Evolutionary conservation across 2,113 vertebrate genomes (phyloP), one percentile per base, ranked within the genome.

Genomic region (Turnix velox): DNA sequence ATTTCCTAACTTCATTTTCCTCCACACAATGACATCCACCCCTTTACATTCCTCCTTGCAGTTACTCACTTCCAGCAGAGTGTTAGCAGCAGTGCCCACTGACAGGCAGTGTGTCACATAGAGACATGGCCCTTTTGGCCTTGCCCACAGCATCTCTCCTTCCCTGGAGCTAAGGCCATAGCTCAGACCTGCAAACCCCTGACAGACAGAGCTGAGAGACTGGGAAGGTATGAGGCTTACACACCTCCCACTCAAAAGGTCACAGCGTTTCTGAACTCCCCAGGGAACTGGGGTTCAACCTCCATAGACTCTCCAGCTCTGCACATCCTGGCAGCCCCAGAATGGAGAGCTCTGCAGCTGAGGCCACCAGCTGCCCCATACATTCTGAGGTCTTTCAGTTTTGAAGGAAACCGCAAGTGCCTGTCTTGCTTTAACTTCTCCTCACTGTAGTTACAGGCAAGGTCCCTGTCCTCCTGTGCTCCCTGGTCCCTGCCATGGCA

Each of bases 241-340:
- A 40, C 0, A 0, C 17, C 58, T 66, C 33, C 18, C 30, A 39
- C 14, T 59, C 25, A 16, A 30, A 72, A 54, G 51, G 31, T 18
- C 51, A 37, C 3, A 0, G 30, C 42, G 28, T 12, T 51, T 43
- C 58, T 18, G 45, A 31, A 25, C n/a, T 33, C 37, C 27, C 3
- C 7, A 4, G n/a, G 39, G 18, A 45, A 46, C 13, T 12, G 16
- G 27, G 43, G 58, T n/a, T 65, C 66, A 45, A 31, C 24, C 46
- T 31, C 30, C 1, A 0, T 0, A 2, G 40, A 18, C 20, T 2
- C 2, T 28, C 55, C 1, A 3, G 28, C 49, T 51, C 57, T 19
- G 27, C 72, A 33, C 1, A 0, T 43, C 6, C n/a, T 18, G 18
- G 16, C 24, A 52, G 51, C 28, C 51, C 37, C 2, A 0, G 40